Evolutionary conservation across 2,888 invertebrate genomes (phyloP).

Genomic region (Gymnoscelis rufifasciata): DNA sequence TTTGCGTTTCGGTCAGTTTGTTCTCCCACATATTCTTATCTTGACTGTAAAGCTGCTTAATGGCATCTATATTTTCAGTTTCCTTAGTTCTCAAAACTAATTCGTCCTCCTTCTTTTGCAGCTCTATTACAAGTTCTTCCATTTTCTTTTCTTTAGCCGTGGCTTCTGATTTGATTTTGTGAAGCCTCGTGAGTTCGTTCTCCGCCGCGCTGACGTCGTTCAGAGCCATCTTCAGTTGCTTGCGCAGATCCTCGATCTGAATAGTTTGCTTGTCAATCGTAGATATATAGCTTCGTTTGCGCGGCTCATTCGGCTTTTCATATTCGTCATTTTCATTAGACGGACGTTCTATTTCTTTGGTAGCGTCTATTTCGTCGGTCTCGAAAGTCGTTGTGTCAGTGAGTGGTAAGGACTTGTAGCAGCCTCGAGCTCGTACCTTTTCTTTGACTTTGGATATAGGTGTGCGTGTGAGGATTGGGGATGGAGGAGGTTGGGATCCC

Average conservation of each 20-base stretch:
- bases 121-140: slow-evolving; percentile 86
- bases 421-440: slow-evolving; percentile 77
- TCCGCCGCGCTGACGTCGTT: slow-evolving; percentile 83
- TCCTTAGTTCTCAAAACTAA: slow-evolving; percentile 84
- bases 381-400: slow-evolving; percentile 79
- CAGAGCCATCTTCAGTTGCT: slow-evolving; percentile 81
- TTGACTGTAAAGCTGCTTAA: slow-evolving; percentile 79
- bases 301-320: slow-evolving; percentile 68
- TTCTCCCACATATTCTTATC: slow-evolving; percentile 84
- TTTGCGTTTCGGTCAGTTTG: slow-evolving; percentile 83
- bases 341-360: slow-evolving; percentile 67
- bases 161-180: slow-evolving; percentile 84
- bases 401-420: slow-evolving; percentile 71
- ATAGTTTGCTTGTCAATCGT: slow-evolving; percentile 82
- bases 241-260: slow-evolving; percentile 84
- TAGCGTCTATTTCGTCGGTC: slow-evolving; percentile 73
- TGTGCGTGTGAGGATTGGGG: slow-evolving; percentile 80
- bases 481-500: slow-evolving; percentile 71
- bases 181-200: slow-evolving; percentile 84
- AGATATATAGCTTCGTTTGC: slow-evolving; percentile 75
- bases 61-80: slow-evolving; percentile 81
- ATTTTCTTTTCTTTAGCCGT: slow-evolving; percentile 85
- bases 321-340: slow-evolving; percentile 63
- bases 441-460: slow-evolving; percentile 78
- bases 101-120: slow-evolving; percentile 88